Percentiles rank a stretch among this genome's conserved stretches.
Conservation (phyloP, 2,888 invertebrate genomes). For the Itoplectis maculator region DNA sequence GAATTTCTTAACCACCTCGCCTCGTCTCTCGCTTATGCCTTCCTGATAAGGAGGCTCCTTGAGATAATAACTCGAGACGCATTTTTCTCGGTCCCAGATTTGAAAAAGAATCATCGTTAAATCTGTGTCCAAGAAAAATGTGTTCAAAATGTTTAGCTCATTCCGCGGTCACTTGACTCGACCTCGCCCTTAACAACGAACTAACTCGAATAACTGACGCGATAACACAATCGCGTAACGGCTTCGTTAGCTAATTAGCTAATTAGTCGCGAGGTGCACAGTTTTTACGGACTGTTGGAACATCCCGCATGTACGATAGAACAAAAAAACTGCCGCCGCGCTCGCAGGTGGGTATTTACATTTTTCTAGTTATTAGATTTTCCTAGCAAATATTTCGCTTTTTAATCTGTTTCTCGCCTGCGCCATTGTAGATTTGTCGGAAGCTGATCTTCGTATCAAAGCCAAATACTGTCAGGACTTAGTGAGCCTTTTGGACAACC, state of each 20-base stretch:
- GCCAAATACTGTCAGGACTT: constrained; percentile 87
- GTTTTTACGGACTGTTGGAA: constrained; percentile 14
- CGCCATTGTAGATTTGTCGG: constrained; percentile 86
- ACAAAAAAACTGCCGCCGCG: constrained; percentile 13
- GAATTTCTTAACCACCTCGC: constrained; percentile 61
- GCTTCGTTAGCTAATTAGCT: constrained; percentile 24
- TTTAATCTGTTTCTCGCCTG: not conserved
- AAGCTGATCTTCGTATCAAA: constrained; percentile 86
- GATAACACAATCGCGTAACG: constrained; percentile 23
- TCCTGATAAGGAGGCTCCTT: not conserved
- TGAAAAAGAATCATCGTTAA: too few relatives aligned
- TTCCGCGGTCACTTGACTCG: too few relatives aligned
- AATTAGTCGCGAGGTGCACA: constrained; percentile 16
- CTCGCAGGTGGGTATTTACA: constrained; percentile 51
- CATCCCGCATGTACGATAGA: constrained; percentile 29
- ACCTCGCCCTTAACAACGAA: not conserved
- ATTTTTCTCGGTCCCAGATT: too few relatives aligned
- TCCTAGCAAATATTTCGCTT: not conserved
- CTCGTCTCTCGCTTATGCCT: not conserved
- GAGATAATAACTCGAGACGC: too few relatives aligned
- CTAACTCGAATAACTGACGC: constrained; percentile 25
- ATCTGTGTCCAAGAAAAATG: too few relatives aligned
- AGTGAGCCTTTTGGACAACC: constrained; percentile 86
- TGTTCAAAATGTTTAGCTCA: too few relatives aligned
- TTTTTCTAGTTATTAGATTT: not conserved